These are phyloP conservation scores for Solea solea DNA, from an alignment of 2,113 vertebrate genomes.

Conservation along the genomic window DNA sequence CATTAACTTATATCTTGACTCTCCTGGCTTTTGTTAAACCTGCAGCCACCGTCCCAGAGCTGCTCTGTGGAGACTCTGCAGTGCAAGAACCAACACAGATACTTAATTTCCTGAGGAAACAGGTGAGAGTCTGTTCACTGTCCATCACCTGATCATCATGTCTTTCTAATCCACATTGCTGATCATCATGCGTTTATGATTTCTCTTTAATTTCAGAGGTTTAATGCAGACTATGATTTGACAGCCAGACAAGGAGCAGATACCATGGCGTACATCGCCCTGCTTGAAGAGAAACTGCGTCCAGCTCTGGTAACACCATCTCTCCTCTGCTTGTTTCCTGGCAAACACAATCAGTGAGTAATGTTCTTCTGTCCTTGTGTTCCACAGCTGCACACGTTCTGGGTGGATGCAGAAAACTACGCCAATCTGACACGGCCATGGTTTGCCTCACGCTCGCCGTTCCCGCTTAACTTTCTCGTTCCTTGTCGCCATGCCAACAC, in stretches of 20 bases:
- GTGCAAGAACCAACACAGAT: slow-evolving; percentile 91
- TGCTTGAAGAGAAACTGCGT: slow-evolving; percentile 93
- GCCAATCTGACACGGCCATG: slow-evolving; percentile 92
- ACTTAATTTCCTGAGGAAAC: slow-evolving; percentile 92
- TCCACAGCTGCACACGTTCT: slow-evolving; percentile 95
- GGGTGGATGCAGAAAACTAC: slow-evolving; percentile 97
- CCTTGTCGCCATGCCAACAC: slow-evolving; percentile 87
- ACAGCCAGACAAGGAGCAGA: slow-evolving; percentile 95
- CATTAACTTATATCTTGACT: background rate
- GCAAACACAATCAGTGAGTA: background rate
- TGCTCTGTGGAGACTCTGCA: slow-evolving; percentile 82
- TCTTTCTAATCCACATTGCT: background rate
- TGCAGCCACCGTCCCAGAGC: slow-evolving; percentile 84
- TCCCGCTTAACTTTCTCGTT: slow-evolving; percentile 90
- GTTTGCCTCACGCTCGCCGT: slow-evolving; percentile 93
- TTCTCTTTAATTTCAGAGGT: slow-evolving; percentile 80
- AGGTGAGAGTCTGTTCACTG: slow-evolving; percentile 73
- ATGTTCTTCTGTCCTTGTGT: slow-evolving; percentile 6
- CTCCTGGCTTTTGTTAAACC: background rate
- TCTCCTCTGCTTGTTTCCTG: background rate
- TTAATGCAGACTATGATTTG: slow-evolving; percentile 94
- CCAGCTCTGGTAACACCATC: slow-evolving; percentile 86
- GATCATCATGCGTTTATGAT: background rate
- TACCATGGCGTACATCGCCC: slow-evolving; percentile 94
- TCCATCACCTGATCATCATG: background rate